Evolutionary conservation across 1,140 invertebrate genomes (phyloP).

Genomic region (Solen grandis): DNA sequence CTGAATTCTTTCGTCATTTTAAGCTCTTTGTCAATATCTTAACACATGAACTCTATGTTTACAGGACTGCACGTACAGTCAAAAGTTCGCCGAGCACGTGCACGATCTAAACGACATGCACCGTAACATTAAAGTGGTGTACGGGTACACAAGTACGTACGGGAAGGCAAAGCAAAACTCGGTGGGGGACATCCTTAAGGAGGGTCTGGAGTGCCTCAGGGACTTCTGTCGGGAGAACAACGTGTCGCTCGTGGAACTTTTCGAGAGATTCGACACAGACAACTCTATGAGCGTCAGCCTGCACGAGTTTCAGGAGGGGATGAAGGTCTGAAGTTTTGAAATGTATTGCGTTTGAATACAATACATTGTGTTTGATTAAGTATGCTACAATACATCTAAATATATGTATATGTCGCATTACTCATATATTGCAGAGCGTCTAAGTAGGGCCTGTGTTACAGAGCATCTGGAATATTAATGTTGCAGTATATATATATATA

Average conservation of each 20-base stretch:
- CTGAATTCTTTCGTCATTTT: too few relatives aligned
- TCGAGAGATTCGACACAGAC: conserved; percentile 73
- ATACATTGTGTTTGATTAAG: too few relatives aligned
- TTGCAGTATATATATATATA: too few relatives aligned
- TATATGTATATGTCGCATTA: too few relatives aligned
- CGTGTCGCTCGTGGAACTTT: conserved; percentile 73
- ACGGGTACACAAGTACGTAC: conserved; percentile 74
- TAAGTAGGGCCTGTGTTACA: too few relatives aligned
- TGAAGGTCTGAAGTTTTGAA: conserved; percentile 67
- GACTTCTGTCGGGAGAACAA: conserved; percentile 69
- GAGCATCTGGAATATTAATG: too few relatives aligned
- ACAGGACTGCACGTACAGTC: conserved; percentile 70
- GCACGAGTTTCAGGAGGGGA: conserved; percentile 75
- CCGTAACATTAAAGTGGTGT: conserved; percentile 60
- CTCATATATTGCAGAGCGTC: too few relatives aligned
- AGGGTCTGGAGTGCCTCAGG: conserved; percentile 69
- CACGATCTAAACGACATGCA: conserved; percentile 63
- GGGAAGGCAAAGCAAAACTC: conserved; percentile 70
- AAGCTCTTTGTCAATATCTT: too few relatives aligned
- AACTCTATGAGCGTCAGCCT: conserved; percentile 74
- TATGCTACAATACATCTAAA: too few relatives aligned
- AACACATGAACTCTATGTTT: too few relatives aligned
- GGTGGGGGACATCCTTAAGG: conserved; percentile 69
- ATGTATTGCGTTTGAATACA: too few relatives aligned
- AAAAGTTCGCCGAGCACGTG: conserved; percentile 56